Conservation (phyloP, 2,888 invertebrate genomes). For the Dastarcus helophoroides region DNA sequence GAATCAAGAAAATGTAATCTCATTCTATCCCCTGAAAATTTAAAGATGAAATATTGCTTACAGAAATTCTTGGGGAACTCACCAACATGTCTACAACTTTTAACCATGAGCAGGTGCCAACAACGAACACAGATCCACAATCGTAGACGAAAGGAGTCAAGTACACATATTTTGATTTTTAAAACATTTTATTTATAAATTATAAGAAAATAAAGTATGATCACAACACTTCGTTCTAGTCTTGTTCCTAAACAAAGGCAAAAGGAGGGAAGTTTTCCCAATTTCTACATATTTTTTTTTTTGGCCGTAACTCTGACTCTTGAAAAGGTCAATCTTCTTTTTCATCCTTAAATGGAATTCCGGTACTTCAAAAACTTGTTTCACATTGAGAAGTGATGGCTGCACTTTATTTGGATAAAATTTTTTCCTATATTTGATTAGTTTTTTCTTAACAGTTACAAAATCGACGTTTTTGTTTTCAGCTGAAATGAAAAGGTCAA, state of each 20-base stretch:
- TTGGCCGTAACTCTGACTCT: conserved; percentile 7
- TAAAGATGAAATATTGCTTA: neutral
- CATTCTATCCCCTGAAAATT: neutral
- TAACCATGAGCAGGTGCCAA: conserved; percentile 1
- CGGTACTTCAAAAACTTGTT: conserved; percentile 10
- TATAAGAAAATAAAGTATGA: conserved; percentile 26
- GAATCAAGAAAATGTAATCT: conserved; percentile 1
- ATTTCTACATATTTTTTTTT: conserved; percentile 18
- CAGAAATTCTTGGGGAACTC: conserved; percentile 3
- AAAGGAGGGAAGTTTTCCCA: conserved; percentile 28
- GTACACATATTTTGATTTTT: too few species aligned
- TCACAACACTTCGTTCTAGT: conserved; percentile 19
- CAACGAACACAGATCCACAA: neutral
- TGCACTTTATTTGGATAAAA: too few species aligned
- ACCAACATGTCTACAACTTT: conserved; percentile 1
- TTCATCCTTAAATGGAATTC: conserved; percentile 10
- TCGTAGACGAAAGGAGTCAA: too few species aligned
- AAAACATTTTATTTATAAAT: conserved; percentile 21
- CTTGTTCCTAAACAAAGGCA: conserved; percentile 23
- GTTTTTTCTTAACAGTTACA: conserved; percentile 18
- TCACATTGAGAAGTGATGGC: too few species aligned
- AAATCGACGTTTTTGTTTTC: conserved; percentile 18
- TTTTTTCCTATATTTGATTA: conserved; percentile 20
- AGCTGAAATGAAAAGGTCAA: conserved; percentile 3
- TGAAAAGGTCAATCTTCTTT: conserved; percentile 10